phyloP scores from a whole-genome alignment of 2,797 vertebrate genomes.

The Sebastes itinus region DNA sequence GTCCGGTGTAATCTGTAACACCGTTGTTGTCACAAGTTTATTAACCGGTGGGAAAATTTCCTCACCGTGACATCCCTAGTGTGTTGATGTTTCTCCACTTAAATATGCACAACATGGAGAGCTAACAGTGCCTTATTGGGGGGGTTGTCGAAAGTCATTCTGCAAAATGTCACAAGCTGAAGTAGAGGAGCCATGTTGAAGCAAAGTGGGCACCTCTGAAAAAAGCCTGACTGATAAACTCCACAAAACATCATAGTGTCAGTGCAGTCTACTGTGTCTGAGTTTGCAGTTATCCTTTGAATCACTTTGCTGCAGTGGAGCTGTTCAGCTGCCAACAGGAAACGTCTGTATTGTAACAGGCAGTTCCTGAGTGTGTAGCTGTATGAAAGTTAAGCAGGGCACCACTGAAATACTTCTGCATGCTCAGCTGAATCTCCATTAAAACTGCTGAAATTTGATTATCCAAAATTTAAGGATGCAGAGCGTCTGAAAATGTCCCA shows the following conservation, averaged over 20 bases:
- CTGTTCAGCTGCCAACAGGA: slow-evolving; percentile 33
- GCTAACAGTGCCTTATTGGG: neutral
- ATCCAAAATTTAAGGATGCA: neutral
- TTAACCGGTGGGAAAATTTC: too few relatives aligned
- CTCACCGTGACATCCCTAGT: too few relatives aligned
- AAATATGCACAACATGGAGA: slow-evolving; percentile 5
- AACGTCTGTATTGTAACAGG: slow-evolving; percentile 4
- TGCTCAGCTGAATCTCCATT: neutral
- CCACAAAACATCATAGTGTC: neutral
- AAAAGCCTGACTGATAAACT: neutral
- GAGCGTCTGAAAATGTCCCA: neutral
- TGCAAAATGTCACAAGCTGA: slow-evolving; percentile 16
- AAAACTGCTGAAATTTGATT: neutral
- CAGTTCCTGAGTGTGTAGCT: slow-evolving; percentile 4
- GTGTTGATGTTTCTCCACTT: neutral
- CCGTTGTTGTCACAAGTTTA: too few relatives aligned
- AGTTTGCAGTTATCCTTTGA: slow-evolving; percentile 2
- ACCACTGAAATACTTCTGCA: neutral
- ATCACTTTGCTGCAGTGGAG: slow-evolving; percentile 23
- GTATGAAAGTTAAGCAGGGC: neutral
- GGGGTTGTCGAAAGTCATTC: slow-evolving; percentile 2
- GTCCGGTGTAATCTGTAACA: too few relatives aligned
- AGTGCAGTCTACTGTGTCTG: neutral
- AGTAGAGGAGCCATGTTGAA: neutral
- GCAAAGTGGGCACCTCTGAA: neutral